Percentiles rank a stretch among this genome's conserved stretches.
Conservation (phyloP, 2,797 vertebrate genomes). For the Lacerta bilineata region DNA sequence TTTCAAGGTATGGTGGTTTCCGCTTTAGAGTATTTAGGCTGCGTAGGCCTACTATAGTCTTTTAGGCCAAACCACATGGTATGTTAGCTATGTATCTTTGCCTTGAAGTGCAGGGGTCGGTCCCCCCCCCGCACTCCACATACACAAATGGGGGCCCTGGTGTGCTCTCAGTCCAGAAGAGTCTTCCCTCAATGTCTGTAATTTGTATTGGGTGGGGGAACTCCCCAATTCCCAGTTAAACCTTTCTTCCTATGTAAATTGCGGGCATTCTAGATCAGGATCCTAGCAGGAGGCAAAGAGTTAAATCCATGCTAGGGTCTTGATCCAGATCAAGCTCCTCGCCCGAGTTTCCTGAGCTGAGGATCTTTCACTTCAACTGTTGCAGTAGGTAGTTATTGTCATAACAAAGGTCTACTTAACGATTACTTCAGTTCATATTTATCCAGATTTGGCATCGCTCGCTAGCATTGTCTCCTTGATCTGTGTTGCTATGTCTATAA, state of each 20-base stretch:
- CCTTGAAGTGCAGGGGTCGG: not conserved
- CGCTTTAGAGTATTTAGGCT: not conserved
- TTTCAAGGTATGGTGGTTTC: constrained; percentile 86
- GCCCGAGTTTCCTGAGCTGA: not conserved
- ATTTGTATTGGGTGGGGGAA: too few relatives aligned
- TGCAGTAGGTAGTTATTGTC: not conserved
- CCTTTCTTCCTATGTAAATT: not conserved
- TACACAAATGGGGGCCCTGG: too few relatives aligned
- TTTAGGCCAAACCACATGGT: not conserved
- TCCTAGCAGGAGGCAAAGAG: not conserved
- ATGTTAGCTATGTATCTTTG: not conserved
- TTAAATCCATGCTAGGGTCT: too few relatives aligned
- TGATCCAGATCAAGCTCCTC: too few relatives aligned
- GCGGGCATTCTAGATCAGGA: not conserved
- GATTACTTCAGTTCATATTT: not conserved
- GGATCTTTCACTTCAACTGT: not conserved
- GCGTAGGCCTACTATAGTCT: not conserved
- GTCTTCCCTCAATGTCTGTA: too few relatives aligned
- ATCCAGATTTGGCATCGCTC: not conserved
- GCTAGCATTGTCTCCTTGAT: not conserved
- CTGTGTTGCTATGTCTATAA: not conserved
- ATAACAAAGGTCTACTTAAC: not conserved
- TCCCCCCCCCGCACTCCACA: too few relatives aligned
- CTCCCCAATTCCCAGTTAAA: too few relatives aligned
- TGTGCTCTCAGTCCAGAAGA: too few relatives aligned